Evolutionary conservation across 35 echinoderm and acorn worm species (phyloP).

Genomic region (Strongylocentrotus purpuratus): DNA sequence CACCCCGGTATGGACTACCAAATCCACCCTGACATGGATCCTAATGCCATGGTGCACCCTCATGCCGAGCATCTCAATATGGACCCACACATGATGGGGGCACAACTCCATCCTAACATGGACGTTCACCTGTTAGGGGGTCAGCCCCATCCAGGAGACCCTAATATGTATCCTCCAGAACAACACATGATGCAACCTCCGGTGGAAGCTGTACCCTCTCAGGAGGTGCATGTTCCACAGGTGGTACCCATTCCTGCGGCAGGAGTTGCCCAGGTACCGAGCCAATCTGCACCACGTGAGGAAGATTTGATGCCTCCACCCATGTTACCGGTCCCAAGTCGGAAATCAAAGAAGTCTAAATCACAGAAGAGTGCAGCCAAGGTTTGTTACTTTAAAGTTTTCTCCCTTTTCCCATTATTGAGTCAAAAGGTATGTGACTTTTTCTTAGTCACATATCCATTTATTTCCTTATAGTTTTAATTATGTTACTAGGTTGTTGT

Average conservation of each 20-base stretch:
- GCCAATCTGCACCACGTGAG: not conserved
- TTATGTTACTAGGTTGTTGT: too few relatives aligned
- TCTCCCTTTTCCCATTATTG: not conserved
- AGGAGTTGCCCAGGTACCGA: conserved; percentile 5
- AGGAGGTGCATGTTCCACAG: conserved; percentile 18
- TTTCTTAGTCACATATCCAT: not conserved
- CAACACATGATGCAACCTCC: conserved; percentile 1
- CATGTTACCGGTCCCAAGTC: not conserved
- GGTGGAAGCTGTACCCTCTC: not conserved
- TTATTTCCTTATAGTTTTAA: too few relatives aligned
- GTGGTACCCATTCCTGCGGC: conserved; percentile 28
- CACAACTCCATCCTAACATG: not conserved
- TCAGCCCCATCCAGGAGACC: conserved; percentile 1
- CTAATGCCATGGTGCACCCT: conserved; percentile 21
- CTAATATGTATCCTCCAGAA: conserved; percentile 24
- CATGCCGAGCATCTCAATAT: conserved; percentile 21
- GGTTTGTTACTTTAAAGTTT: conserved; percentile 14
- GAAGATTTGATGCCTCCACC: conserved; percentile 37
- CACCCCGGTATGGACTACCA: conserved; percentile 33
- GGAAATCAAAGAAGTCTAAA: conserved; percentile 38
- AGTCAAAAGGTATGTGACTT: too few relatives aligned
- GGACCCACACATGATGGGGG: conserved; percentile 38
- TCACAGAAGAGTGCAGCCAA: not conserved
- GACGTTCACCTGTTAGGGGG: conserved; percentile 13
- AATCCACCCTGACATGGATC: conserved; percentile 48